These are phyloP conservation scores for Valencia hispanica DNA, from an alignment of 2,797 vertebrate species.

Conservation along the genomic window DNA sequence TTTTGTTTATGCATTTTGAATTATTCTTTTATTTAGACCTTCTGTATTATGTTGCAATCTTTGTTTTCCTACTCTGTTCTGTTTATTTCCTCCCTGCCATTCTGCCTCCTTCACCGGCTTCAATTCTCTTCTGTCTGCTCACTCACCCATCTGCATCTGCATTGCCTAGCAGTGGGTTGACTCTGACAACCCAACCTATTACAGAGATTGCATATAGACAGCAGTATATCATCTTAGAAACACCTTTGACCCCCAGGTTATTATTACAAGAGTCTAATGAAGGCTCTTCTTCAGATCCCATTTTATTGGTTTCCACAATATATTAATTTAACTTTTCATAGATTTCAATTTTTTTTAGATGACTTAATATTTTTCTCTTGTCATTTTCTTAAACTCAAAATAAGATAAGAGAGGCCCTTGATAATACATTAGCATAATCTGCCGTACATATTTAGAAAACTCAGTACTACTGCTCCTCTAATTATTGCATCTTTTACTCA, in stretches of 20 bases:
- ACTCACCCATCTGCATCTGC: too few species aligned
- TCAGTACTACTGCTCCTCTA: constrained; percentile 41
- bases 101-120: too few species aligned
- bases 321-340: not conserved
- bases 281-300: not conserved
- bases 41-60: too few species aligned
- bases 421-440: constrained; percentile 36
- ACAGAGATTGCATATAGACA: too few species aligned
- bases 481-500: constrained; percentile 59
- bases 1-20: too few species aligned
- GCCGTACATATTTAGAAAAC: constrained; percentile 31
- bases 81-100: too few species aligned
- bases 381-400: not conserved
- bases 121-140: too few species aligned
- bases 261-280: too few species aligned
- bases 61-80: too few species aligned
- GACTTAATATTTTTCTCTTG: not conserved
- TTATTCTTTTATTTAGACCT: too few species aligned
- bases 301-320: not conserved
- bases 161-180: not conserved
- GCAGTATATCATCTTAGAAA: too few species aligned
- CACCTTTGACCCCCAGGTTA: too few species aligned
- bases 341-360: not conserved
- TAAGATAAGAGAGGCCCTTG: constrained; percentile 22
- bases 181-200: not conserved